These are phyloP conservation scores for Reticulitermes lucifugus DNA, from an alignment of 2,888 invertebrate species.

Conservation along the genomic window DNA sequence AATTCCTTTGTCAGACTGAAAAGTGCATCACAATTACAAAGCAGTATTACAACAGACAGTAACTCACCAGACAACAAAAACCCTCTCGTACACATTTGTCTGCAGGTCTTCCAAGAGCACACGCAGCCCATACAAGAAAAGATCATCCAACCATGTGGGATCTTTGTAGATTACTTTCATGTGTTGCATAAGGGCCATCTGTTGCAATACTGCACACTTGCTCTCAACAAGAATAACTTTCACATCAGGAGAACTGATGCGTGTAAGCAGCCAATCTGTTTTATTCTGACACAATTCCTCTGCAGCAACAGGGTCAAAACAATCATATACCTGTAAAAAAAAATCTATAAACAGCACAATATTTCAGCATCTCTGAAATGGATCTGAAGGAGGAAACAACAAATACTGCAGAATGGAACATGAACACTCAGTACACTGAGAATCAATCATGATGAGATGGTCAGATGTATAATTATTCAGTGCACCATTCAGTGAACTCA, in stretches of 20 bases:
- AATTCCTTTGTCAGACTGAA: too few species aligned
- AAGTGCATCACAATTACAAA: too few species aligned
- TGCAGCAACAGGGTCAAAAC: slow-evolving; percentile 54
- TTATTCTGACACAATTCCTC: slow-evolving; percentile 54
- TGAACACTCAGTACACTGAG: background rate
- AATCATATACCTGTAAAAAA: slow-evolving; percentile 56
- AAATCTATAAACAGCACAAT: background rate
- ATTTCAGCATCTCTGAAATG: background rate
- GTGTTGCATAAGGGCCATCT: slow-evolving; percentile 45
- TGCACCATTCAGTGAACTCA: background rate
- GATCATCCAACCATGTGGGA: slow-evolving; percentile 51
- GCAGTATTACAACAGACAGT: background rate
- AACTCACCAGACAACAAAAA: slow-evolving; percentile 42
- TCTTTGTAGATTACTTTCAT: slow-evolving; percentile 45
- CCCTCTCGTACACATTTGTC: slow-evolving; percentile 45
- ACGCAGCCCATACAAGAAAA: slow-evolving; percentile 50
- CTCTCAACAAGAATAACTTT: slow-evolving; percentile 55
- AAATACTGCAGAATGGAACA: background rate
- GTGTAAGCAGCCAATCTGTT: slow-evolving; percentile 54
- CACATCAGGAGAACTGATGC: slow-evolving; percentile 51
- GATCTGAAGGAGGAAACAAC: background rate
- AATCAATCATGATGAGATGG: too few species aligned
- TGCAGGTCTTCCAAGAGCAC: slow-evolving; percentile 44
- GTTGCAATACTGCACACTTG: slow-evolving; percentile 52
- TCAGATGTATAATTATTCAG: background rate